Conservation (phyloP, 2,797 vertebrate genomes). For the Labeo calbasu region DNA sequence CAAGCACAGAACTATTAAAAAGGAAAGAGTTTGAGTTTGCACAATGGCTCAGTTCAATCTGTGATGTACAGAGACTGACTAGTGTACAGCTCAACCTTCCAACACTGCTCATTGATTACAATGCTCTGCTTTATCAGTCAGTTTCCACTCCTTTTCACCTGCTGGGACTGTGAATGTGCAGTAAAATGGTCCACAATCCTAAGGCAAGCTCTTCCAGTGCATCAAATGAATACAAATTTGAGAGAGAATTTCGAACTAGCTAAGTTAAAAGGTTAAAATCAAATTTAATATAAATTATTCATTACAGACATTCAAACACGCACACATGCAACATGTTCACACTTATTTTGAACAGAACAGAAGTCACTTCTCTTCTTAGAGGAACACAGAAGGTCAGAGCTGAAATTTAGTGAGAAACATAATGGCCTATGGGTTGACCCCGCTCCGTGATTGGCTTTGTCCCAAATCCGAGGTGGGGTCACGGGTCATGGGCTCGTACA, state of each 20-base stretch:
- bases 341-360: slow-evolving; percentile 36
- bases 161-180: not conserved
- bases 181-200: slow-evolving; percentile 4
- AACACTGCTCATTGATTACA: slow-evolving; percentile 8
- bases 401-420: slow-evolving; percentile 37
- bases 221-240: not conserved
- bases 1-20: not conserved
- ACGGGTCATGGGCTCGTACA: slow-evolving; percentile 18
- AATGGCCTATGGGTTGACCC: slow-evolving; percentile 7
- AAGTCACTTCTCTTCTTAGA: slow-evolving; percentile 1
- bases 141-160: slow-evolving; percentile 23
- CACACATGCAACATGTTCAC: slow-evolving; percentile 53
- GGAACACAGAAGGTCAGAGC: slow-evolving; percentile 1
- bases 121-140: slow-evolving; percentile 21
- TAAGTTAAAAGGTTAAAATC: not conserved
- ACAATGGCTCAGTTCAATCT: not conserved
- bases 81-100: slow-evolving; percentile 4
- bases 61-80: slow-evolving; percentile 20
- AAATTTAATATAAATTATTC: not conserved
- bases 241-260: not conserved
- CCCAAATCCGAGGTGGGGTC: slow-evolving; percentile 30
- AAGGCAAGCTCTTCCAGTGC: not conserved
- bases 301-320: slow-evolving; percentile 6
- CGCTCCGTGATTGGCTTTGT: slow-evolving; percentile 26
- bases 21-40: not conserved